Evolutionary conservation across 2,888 invertebrate genomes (phyloP).

Genomic region (Pristionchus exspectatus): DNA sequence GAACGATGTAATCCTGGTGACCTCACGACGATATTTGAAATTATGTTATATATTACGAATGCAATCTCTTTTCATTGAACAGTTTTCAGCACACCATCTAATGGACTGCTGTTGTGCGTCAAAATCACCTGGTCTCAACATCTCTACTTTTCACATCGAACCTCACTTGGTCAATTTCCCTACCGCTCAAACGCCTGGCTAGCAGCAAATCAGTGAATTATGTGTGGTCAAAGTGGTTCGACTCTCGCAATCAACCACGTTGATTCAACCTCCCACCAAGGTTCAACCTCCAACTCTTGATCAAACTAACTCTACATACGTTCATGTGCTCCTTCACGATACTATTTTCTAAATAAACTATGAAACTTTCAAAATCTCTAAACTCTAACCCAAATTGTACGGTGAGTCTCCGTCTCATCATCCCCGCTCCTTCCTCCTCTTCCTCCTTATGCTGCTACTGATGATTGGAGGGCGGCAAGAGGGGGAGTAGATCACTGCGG

Average conservation of each 20-base stretch:
- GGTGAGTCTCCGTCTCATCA: conserved; percentile 53
- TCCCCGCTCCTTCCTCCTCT: not conserved
- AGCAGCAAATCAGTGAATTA: not conserved
- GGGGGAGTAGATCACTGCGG: not conserved
- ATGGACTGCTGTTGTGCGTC: no score
- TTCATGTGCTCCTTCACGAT: not conserved
- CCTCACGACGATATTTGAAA: not conserved
- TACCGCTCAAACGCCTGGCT: not conserved
- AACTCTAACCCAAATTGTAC: conserved; percentile 47
- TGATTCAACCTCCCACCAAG: not conserved
- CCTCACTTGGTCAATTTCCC: not conserved
- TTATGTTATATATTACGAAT: no score
- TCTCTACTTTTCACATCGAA: no score
- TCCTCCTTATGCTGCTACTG: not conserved
- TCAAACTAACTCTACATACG: not conserved
- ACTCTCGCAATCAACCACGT: not conserved
- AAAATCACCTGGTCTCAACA: no score
- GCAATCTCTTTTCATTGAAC: no score
- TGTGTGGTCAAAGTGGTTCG: not conserved
- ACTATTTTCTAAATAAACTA: not conserved
- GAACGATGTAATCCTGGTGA: not conserved
- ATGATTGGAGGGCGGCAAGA: not conserved
- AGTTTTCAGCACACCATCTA: no score
- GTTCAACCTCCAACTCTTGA: not conserved
- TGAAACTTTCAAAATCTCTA: no score